Evolutionary conservation across 2,888 invertebrate genomes (phyloP).

Genomic region (Endomychus coccineus): DNA sequence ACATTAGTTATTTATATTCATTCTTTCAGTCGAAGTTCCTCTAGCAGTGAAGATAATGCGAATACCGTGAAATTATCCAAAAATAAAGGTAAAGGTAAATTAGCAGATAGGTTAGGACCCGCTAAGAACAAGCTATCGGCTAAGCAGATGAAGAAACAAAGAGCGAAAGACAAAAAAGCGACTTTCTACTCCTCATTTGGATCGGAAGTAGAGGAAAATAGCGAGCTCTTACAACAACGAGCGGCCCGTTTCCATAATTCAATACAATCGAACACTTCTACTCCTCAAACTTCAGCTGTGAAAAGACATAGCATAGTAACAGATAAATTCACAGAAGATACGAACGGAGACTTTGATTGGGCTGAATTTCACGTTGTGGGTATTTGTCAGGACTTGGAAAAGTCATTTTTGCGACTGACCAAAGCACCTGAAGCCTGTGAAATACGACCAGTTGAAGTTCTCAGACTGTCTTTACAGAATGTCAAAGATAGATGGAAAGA

Average conservation of each 20-base stretch:
- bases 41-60: constrained; percentile 50
- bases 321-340: constrained; percentile 49
- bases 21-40: constrained; percentile 32
- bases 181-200: constrained; percentile 62
- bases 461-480: constrained; percentile 76
- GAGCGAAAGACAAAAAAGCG: constrained; percentile 52
- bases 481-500: constrained; percentile 88
- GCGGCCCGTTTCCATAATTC: constrained; percentile 75
- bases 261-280: constrained; percentile 4
- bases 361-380: constrained; percentile 88
- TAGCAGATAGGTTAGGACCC: constrained; percentile 52
- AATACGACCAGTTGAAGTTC: constrained; percentile 83
- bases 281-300: constrained; percentile 13
- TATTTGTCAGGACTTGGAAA: constrained; percentile 89
- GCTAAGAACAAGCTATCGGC: constrained; percentile 38
- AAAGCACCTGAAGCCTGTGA: constrained; percentile 89
- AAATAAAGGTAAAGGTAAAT: constrained; percentile 44
- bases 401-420: constrained; percentile 91
- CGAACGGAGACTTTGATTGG: constrained; percentile 71
- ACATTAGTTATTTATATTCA: too few relatives aligned
- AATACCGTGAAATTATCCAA: constrained; percentile 38
- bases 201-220: constrained; percentile 59
- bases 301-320: constrained; percentile 20
- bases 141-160: constrained; percentile 46
- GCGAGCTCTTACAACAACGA: constrained; percentile 75